phyloP scores from a whole-genome alignment of 2,888 invertebrate genomes.

The Blomia tropicalis region DNA sequence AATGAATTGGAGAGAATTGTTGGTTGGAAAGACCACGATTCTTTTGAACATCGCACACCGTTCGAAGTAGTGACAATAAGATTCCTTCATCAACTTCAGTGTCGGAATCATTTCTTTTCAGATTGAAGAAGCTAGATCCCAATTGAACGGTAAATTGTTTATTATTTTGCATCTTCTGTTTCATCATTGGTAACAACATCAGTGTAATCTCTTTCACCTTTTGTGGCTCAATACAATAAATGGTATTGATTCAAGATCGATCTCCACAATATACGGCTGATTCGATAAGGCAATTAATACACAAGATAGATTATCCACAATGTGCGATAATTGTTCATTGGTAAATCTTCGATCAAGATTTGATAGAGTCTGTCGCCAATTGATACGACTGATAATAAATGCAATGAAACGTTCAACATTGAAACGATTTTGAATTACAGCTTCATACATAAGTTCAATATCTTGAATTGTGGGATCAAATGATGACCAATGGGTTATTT shows the following conservation, averaged over 20 bases:
- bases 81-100: neutral
- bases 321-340: constrained; percentile 9
- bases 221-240: constrained; percentile 11
- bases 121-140: neutral
- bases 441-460: constrained; percentile 24
- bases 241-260: constrained; percentile 16
- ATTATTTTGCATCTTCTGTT: constrained; percentile 11
- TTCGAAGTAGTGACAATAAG: neutral
- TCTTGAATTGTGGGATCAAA: constrained; percentile 20
- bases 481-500: constrained; percentile 13
- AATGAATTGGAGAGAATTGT: neutral
- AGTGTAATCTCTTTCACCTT: constrained; percentile 15
- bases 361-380: constrained; percentile 21
- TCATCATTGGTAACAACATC: constrained; percentile 19
- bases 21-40: neutral
- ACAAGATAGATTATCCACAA: constrained; percentile 21
- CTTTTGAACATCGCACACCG: neutral
- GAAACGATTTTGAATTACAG: constrained; percentile 19
- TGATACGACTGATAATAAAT: constrained; percentile 8
- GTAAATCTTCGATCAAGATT: constrained; percentile 14
- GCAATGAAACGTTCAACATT: constrained; percentile 16
- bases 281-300: constrained; percentile 12
- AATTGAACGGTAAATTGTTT: neutral
- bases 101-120: neutral
- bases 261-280: constrained; percentile 18